Base-by-base conservation (phyloP, 2,888 invertebrate genomes). In the Habrosyne pyritoides region DNA sequence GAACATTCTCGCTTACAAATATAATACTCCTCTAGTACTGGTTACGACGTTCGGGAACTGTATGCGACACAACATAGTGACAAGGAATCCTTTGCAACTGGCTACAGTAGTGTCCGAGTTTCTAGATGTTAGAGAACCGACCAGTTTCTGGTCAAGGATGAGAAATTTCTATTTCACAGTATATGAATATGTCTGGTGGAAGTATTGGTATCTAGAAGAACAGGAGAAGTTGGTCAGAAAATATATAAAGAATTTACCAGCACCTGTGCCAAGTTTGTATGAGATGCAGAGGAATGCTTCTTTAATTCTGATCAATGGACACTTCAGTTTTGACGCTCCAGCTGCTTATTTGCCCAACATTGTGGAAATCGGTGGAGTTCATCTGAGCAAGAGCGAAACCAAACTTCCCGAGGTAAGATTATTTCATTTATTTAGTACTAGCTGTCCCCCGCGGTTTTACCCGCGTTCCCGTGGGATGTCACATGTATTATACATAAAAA, bases 331-430 rank as follows among this genome's bases (percentile, higher is more conserved):
- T 56, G 89, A 91, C 51, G 63, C 79, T 6, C 84, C 93, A 0
- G 75, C 83, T 7, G 94, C 94, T 0, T 83, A 91, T 22, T 82
- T 93, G 2, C 94, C 94, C 0, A 94, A 93, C 69, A 83, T 94
- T 57, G 81, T 94, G 1, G 93, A 94, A 68, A 87, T 94, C 52
- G 94, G 94, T 18, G 94, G 94, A 24, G 73, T 91, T 51, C 94
- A 94, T 77, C 73, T 93, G 5, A 81, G 79, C 14, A 75, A 80
- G 46, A 86, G 78, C 60, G 76, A 81, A 42, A 67, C 62, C 0
- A 67, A 77, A 52, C 75, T 93, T n/a, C 86, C 91, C 6, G 54
- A 77, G 66, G 91, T 90, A 69, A 68, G 74, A 5, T 1, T 14
- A 3, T n/a, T 18, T 42, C 18, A 18, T 18, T 7, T 8, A 18